phyloP scores from a whole-genome alignment of 1,140 invertebrate species.

The Calliphora vicina region DNA sequence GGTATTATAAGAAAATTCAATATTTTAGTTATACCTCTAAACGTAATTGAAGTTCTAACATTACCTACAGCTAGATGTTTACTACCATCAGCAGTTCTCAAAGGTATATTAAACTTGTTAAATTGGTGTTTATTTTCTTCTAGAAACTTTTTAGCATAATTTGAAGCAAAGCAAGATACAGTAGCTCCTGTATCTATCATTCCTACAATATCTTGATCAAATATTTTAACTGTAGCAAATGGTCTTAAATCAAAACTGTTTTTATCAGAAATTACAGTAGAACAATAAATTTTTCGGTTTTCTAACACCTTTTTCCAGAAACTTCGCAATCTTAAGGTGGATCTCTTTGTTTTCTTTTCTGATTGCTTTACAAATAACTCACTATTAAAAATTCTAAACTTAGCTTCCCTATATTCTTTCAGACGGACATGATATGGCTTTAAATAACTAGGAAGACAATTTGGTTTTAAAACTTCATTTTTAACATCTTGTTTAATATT shows the following conservation, averaged over 20 bases:
- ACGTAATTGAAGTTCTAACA: background rate
- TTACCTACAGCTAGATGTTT: background rate
- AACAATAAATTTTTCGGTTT: background rate
- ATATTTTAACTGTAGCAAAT: background rate
- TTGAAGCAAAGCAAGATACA: background rate
- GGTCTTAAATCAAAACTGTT: background rate
- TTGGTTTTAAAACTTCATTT: background rate
- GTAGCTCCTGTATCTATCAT: background rate
- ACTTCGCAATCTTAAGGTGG: background rate
- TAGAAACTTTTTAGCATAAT: background rate
- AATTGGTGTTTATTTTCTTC: background rate
- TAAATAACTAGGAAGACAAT: background rate
- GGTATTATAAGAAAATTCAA: background rate
- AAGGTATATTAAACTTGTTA: background rate
- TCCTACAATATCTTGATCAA: background rate
- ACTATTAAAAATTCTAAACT: background rate
- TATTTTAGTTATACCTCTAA: background rate
- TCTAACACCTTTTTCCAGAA: background rate
- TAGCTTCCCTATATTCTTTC: background rate
- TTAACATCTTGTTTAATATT: background rate
- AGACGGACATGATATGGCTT: background rate
- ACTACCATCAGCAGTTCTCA: background rate
- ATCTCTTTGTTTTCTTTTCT: background rate
- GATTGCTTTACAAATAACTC: background rate
- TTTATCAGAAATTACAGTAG: background rate